phyloP scores from a whole-genome alignment of 2,113 vertebrate species.

The Caracal caracal region DNA sequence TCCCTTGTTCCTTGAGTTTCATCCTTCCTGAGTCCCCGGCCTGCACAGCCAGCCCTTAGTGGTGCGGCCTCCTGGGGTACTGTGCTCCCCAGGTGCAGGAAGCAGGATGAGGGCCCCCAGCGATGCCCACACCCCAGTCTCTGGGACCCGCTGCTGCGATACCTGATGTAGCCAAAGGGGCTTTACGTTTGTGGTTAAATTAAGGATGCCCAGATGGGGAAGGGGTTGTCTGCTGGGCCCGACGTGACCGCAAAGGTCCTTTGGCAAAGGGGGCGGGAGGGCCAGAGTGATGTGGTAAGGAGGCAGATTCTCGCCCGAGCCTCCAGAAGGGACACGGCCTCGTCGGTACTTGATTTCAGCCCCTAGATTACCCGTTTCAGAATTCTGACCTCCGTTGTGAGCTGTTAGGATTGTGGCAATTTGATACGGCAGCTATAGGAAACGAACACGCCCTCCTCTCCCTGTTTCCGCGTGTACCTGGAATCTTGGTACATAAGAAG shows the following conservation, averaged over 20 bases:
- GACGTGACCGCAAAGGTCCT: too few relatives aligned
- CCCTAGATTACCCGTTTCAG: not conserved
- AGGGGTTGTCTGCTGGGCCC: not conserved
- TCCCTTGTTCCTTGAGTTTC: not conserved
- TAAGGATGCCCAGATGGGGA: not conserved
- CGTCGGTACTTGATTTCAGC: not conserved
- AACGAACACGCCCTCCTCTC: rapidly evolving
- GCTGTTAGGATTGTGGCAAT: not conserved
- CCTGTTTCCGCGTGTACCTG: not conserved
- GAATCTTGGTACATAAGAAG: not conserved
- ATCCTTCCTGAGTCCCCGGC: not conserved
- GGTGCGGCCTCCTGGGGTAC: not conserved
- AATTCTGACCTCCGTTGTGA: not conserved
- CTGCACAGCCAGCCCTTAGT: not conserved
- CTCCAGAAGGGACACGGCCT: not conserved
- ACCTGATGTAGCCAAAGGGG: not conserved
- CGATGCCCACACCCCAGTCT: not conserved
- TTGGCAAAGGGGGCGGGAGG: not conserved
- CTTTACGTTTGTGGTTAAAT: not conserved
- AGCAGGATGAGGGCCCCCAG: not conserved
- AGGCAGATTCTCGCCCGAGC: not conserved
- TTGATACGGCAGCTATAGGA: not conserved
- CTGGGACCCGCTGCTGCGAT: not conserved
- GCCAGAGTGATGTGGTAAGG: not conserved
- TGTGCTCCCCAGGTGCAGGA: not conserved